Base-by-base conservation (phyloP, 2,888 invertebrate genomes). In the Drosophila sordidula region DNA sequence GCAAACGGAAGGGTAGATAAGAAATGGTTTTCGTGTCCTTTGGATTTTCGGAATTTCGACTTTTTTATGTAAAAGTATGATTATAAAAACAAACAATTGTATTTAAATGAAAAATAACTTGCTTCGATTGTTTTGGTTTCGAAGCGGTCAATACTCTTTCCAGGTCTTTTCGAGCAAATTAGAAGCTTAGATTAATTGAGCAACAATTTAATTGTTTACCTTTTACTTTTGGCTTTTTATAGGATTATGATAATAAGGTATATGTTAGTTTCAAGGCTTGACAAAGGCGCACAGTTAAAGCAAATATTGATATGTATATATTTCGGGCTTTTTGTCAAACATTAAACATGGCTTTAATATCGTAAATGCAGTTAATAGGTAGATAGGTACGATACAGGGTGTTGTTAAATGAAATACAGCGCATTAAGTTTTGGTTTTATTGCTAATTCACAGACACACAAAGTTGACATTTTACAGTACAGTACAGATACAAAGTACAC, bases 361-460 rank as follows among this genome's bases (percentile, higher is more conserved):
- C 14, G 9, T 34, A 12, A 22, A n/a, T 55, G 41, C 26, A 45
- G 18, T 42, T n/a, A 32, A 46, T 36, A 8, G 32, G 26, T 52
- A 50, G 16, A 45, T 29, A 29, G 8, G 8, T 29, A 29, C 26
- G 29, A 29, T 70, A 64, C 47, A 57, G 45, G 45, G 58, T 57
- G 39, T 59, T 45, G 8, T 72, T 55, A 55, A 77, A 77, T 75
- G 70, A 80, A 77, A 77, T 82, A 86, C 83, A 86, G 86, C 80
- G 52, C 65, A 67, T 65, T 79, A 62, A 66, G 67, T 77, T 80
- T 82, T 75, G 70, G 68, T 80, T 83, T 83, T 86, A 83, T 88
- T 83, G 75, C 83, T 88, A 83, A 62, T 88, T 83, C 83, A 86
- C 83, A 83, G 83, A 83, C 88, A 88, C 88, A 83, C 86, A 88